Evolutionary conservation across 2,113 vertebrate species (phyloP), one percentile per base, ranked within the genome.

Genomic region (Rhinolophus sinicus): DNA sequence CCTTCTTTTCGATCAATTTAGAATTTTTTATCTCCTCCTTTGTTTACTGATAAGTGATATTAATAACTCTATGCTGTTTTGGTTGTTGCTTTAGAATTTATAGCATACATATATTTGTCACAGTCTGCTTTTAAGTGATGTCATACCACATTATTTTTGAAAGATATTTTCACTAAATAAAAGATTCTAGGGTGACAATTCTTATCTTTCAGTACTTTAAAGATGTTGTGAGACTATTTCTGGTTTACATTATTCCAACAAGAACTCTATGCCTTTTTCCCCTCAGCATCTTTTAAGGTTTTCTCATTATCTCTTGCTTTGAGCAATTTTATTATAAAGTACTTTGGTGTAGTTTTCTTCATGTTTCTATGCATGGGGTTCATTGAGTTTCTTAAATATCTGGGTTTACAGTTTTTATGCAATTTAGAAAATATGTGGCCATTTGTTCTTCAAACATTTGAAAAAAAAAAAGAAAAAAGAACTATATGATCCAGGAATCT

Each of bases 111-210:
- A 21, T 5, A 52, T 30, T 78, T 58, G 18, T 64, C 47, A 65
- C 12, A 16, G 5, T 88, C 38, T 67, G 35, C 77, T 84, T 73
- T 73, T 30, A 60, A 89, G 19, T 60, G 54, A 72, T 50, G 40
- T 1, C 33, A 58, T 15, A n/a, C 3, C 44, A 28, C 12, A 62
- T 56, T 35, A 19, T 18, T 33, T 65, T 56, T 89, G 26, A 78
- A 95, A 85, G 56, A n/a, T 64, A 75, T 80, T 88, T 95, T 88
- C 44, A 88, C 26, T 54, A 54, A n/a, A 50, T 56, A 40, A 95
- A 72, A 65, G 16, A 65, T 38, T 75, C 56, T 65, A 65, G 38
- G 38, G 16, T 94, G 30, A 76, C 16, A 62, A 24, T 62, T 93
- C 35, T 82, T 88, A 30, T 56, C 44, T 91, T 67, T 70, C 8